A percentile compares a stretch with the other conserved stretches of the same genome.
phyloP scores from a whole-genome alignment of 2,113 vertebrate species.

The Crotalus horridus region DNA sequence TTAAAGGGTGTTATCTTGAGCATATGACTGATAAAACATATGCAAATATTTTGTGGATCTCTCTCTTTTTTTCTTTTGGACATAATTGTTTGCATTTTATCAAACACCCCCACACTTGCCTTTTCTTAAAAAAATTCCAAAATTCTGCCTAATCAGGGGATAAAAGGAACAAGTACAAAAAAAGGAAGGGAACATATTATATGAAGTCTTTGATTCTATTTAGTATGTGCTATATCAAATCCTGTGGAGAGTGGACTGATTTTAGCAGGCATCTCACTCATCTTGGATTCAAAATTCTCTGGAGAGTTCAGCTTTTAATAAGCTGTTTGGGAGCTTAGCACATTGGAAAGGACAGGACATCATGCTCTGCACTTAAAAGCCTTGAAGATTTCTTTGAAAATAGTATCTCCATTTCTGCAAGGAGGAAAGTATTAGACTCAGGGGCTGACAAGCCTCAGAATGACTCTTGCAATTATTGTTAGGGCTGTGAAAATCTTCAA shows the following conservation, averaged over 20 bases:
- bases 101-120: neutral
- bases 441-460: neutral
- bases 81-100: neutral
- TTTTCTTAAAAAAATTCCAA: neutral
- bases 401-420: neutral
- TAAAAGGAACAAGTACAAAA: neutral
- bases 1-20: neutral
- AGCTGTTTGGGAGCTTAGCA: neutral
- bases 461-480: neutral
- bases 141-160: neutral
- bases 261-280: neutral
- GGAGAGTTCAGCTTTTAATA: neutral
- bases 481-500: neutral
- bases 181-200: neutral
- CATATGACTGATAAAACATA: neutral
- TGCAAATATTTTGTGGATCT: neutral
- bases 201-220: neutral
- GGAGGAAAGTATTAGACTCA: neutral
- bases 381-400: neutral
- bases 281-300: neutral
- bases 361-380: neutral
- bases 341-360: neutral
- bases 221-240: neutral
- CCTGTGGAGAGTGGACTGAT: neutral
- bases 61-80: neutral